Conservation (phyloP, 1,140 invertebrate species). For the Wiebesia pumilae region DNA sequence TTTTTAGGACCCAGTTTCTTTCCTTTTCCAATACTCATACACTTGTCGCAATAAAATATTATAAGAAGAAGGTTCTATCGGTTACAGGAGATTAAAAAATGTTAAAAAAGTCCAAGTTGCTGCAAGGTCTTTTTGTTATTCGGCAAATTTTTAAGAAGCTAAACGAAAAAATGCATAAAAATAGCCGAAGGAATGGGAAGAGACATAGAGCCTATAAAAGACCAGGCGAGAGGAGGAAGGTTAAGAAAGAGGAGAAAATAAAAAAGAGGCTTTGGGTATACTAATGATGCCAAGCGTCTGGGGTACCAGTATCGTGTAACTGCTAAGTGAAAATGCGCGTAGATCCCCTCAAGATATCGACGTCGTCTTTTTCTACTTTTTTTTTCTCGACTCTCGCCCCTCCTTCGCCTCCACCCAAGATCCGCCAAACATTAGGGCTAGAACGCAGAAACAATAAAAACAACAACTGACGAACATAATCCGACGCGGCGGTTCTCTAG, state of each 20-base stretch:
- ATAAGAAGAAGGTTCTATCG: slow-evolving; percentile 27
- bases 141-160: slow-evolving; percentile 42
- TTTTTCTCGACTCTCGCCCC: slow-evolving; percentile 37
- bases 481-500: slow-evolving; percentile 8
- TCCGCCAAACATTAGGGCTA: slow-evolving; percentile 50
- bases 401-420: background rate
- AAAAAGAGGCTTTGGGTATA: slow-evolving; percentile 63
- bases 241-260: slow-evolving; percentile 53
- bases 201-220: slow-evolving; percentile 39
- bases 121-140: slow-evolving; percentile 38
- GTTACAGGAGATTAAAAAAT: slow-evolving; percentile 4
- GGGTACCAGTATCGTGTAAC: slow-evolving; percentile 70
- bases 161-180: slow-evolving; percentile 45
- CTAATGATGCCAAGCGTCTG: slow-evolving; percentile 68
- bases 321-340: slow-evolving; percentile 74
- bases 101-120: background rate
- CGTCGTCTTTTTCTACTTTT: slow-evolving; percentile 50
- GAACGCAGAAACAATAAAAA: slow-evolving; percentile 59
- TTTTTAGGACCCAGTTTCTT: slow-evolving; percentile 22
- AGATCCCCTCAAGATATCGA: slow-evolving; percentile 67
- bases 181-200: slow-evolving; percentile 39
- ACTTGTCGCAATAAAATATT: slow-evolving; percentile 29
- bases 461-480: slow-evolving; percentile 54
- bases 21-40: slow-evolving; percentile 9
- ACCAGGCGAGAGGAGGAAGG: slow-evolving; percentile 32